These are phyloP conservation scores for Xyrichtys novacula DNA, from an alignment of 2,797 vertebrate genomes.

Conservation along the genomic window DNA sequence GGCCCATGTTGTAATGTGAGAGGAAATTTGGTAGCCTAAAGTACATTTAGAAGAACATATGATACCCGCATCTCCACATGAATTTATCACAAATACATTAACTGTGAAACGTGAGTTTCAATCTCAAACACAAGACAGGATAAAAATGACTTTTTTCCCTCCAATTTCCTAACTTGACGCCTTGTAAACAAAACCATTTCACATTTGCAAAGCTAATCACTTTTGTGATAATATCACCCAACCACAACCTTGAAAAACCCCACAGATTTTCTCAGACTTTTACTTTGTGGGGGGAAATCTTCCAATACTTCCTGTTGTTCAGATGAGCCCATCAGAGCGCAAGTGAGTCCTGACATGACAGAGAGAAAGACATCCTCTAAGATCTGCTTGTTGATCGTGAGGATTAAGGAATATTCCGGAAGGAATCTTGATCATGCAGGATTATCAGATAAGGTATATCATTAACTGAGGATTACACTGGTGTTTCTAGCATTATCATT, in stretches of 20 bases:
- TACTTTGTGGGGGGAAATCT: neutral
- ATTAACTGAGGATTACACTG: slow-evolving; percentile 80
- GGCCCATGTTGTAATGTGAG: slow-evolving; percentile 63
- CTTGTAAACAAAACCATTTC: neutral
- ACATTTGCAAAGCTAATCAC: neutral
- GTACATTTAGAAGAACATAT: slow-evolving; percentile 34
- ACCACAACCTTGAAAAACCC: neutral
- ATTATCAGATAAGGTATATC: slow-evolving; percentile 83
- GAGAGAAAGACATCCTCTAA: slow-evolving; percentile 44
- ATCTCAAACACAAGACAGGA: neutral
- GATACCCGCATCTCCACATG: slow-evolving; percentile 18
- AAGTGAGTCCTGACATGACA: slow-evolving; percentile 47
- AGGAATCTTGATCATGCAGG: slow-evolving; percentile 74
- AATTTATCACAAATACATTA: slow-evolving; percentile 14
- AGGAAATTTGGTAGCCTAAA: slow-evolving; percentile 33
- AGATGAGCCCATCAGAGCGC: slow-evolving; percentile 1
- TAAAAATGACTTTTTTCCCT: neutral
- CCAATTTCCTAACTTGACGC: neutral
- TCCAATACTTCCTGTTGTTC: slow-evolving; percentile 12
- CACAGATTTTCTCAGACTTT: slow-evolving; percentile 29
- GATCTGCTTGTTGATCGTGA: slow-evolving; percentile 40
- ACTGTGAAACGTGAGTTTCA: neutral
- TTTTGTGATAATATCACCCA: slow-evolving; percentile 22
- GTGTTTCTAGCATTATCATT: slow-evolving; percentile 47
- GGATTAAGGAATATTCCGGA: slow-evolving; percentile 74